Evolutionary conservation across 2,113 vertebrate species (phyloP), one percentile per base, ranked within the genome.

Genomic region (Neotoma lepida): DNA sequence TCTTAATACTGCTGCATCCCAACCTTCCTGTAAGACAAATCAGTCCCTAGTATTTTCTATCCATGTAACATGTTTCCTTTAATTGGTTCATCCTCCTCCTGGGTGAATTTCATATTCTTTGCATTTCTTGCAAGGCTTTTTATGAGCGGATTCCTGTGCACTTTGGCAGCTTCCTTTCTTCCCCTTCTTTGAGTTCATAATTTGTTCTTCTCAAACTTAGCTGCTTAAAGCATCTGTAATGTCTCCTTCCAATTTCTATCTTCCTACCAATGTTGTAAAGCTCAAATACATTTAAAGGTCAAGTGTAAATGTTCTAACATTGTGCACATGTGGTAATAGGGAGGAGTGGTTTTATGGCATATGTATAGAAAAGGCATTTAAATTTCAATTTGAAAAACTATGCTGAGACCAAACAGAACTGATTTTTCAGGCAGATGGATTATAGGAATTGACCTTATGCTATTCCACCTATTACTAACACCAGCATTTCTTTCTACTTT

Each of bases 71-170:
- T 56, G 17, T 14, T 86, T 86, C 10, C 18, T 80, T 89, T 81
- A 88, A 68, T 88, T 87, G 8, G 7, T 84, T 71, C 5, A 39
- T 39, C 3, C 3, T 70, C 54, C 90, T 90, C 54, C 44, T 73
- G 18, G 39, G 77, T 96, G 54, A 93, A 93, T 58, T 81, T 94
- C 17, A 56, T 33, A 13, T 82, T 89, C 84, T 73, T 90, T 70
- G 17, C 63, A 58, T 49, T 74, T 10, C 8, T 35, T 30, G 3
- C 26, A 68, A 56, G 26, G 74, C 13, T 86, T 70, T 89, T 88
- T 76, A 44, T 26, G 26, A 39, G 22, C 24, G 24, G 28, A 77
- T 51, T 35, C 30, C 35, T 9, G 35, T 1, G 6, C 7, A 44
- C n/a, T 18, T 76, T 6, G 46, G 3, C 5, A 56, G 46, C 64